A percentile compares a stretch with the other conserved stretches of the same genome.
Evolutionary conservation across 2,888 invertebrate species (phyloP).

Genomic region (Willowsia nigromaculata): DNA sequence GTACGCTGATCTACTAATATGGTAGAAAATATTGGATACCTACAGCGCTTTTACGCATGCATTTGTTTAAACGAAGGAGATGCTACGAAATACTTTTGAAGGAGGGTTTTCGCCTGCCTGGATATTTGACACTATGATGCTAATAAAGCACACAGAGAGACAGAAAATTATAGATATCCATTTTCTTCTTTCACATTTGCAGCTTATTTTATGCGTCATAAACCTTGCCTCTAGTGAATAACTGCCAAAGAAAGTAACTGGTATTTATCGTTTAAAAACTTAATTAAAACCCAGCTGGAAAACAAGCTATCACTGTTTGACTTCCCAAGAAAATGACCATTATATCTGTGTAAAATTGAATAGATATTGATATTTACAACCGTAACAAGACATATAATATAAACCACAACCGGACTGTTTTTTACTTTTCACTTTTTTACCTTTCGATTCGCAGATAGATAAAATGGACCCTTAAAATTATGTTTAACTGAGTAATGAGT

Average conservation of each 20-base stretch:
- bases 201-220: constrained; percentile 46
- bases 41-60: background rate
- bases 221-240: constrained; percentile 38
- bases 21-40: background rate
- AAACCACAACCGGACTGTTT: no score
- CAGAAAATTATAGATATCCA: constrained; percentile 39
- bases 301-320: background rate
- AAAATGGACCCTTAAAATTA: no score
- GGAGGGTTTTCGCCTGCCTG: background rate
- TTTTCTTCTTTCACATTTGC: constrained; percentile 41
- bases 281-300: constrained; percentile 61
- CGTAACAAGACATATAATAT: background rate
- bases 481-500: no score
- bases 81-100: background rate
- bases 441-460: no score
- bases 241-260: constrained; percentile 21
- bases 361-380: background rate
- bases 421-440: no score
- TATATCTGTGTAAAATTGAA: background rate
- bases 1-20: background rate
- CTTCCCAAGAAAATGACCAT: background rate
- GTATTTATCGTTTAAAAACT: constrained; percentile 63
- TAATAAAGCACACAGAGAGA: constrained; percentile 37
- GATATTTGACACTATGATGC: background rate
- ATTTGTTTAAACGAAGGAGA: background rate